Base-by-base conservation (phyloP, 2,797 vertebrate genomes). In the Diceros bicornis region DNA sequence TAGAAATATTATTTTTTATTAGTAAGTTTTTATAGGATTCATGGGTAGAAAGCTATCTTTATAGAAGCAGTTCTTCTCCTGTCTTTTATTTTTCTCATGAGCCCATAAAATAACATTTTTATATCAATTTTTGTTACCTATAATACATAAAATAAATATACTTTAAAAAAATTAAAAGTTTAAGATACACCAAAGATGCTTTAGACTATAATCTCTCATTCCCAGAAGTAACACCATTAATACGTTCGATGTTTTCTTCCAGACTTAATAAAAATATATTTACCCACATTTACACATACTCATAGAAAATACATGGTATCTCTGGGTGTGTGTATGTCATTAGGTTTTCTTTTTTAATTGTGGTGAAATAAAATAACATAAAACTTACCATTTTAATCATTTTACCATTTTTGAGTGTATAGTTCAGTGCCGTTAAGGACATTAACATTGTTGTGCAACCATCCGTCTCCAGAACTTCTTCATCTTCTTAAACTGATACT, bases 11-110 rank as follows among this genome's bases (percentile, higher is more conserved):
- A 78, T 90, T 97, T 97, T 92, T 97, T 77, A 95, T 91, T 71
- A 59, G 61, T 62, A 68, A 79, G 66, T 79, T 97, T 97, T 98
- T 91, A 97, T 94, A 92, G 79, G 92, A 93, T 93, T 93, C n/a
- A 69, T 93, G 74, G 62, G 32, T 94, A 91, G 91, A 95, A 97
- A 96, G 62, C 52, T 91, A 94, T 93, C 94, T 97, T 98, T 96
- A 96, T 96, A 96, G 89, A 79, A 93, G 85, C 21, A 89, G 29
- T 91, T 94, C 27, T 96, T 96, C 97, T 95, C 64, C 61, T 82
- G 16, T 84, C 71, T 93, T 95, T 93, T 74, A 93, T 96, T 97
- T 97, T 97, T 96, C 92, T 93, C 68, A 41, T 62, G 79, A 96
- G 84, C 25, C 47, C 37, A 72, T 85, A 95, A 96, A 84, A 85